phyloP scores from a whole-genome alignment of 2,113 vertebrate genomes.

The Junco hyemalis region DNA sequence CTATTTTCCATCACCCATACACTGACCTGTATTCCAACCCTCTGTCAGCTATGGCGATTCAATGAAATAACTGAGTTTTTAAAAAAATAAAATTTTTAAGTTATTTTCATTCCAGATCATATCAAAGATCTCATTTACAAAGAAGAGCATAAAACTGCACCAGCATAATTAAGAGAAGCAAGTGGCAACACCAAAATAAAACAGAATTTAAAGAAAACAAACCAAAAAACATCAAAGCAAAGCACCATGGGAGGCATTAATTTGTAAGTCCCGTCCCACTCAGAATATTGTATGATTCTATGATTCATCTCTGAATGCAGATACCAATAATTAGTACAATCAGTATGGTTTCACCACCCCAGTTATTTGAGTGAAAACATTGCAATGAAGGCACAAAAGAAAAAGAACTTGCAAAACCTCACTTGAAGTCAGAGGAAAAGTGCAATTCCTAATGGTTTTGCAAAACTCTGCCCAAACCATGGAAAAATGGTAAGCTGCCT shows the following conservation, averaged over 20 bases:
- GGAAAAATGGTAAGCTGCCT: neutral
- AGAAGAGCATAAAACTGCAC: neutral
- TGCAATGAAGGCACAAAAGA: neutral
- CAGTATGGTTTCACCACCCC: neutral
- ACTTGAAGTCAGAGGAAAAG: neutral
- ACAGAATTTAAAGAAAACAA: neutral
- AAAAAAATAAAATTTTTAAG: neutral
- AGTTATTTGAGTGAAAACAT: neutral
- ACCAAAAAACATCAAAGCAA: neutral
- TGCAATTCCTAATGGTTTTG: neutral
- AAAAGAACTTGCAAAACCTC: neutral
- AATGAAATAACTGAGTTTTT: neutral
- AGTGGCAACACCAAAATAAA: neutral
- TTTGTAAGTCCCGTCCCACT: neutral
- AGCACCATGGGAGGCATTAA: neutral
- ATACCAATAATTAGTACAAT: neutral
- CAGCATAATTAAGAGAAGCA: neutral
- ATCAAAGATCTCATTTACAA: neutral
- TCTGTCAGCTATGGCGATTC: neutral
- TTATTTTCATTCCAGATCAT: neutral
- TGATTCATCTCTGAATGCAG: neutral
- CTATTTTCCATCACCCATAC: neutral
- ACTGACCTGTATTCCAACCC: neutral
- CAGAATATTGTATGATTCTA: neutral
- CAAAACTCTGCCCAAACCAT: neutral